A percentile compares a stretch with the other conserved stretches of the same genome.
Evolutionary conservation across 2,797 vertebrate genomes (phyloP).

Genomic region (Cetoscarus ocellatus): DNA sequence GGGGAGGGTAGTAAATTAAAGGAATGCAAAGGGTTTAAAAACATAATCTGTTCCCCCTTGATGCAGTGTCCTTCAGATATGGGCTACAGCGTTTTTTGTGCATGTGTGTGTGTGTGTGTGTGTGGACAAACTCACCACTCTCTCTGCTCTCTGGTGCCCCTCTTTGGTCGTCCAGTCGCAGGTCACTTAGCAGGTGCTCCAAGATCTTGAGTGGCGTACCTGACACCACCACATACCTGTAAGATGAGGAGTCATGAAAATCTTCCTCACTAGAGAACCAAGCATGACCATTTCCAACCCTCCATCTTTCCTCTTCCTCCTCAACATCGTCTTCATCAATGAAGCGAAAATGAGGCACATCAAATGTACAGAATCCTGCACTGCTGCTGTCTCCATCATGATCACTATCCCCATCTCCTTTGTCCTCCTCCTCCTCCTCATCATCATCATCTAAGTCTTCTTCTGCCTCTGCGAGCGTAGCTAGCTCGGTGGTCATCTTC

Average conservation of each 20-base stretch:
- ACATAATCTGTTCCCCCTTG: no score
- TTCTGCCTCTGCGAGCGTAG: conserved; percentile 82
- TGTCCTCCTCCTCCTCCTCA: conserved; percentile 44
- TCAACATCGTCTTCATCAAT: conserved; percentile 71
- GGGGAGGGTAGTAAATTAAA: no score
- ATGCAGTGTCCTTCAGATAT: no score
- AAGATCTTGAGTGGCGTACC: conserved; percentile 98
- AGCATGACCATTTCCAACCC: conserved; percentile 6
- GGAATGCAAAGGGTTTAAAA: no score
- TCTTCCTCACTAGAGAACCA: conserved; percentile 86
- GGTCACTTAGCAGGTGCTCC: conserved; percentile 96
- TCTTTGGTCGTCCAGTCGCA: conserved; percentile 91
- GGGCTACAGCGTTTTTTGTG: no score
- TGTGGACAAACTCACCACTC: conserved; percentile 91
- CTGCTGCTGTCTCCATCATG: conserved; percentile 36
- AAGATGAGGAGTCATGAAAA: conserved; percentile 77
- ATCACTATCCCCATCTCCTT: conserved; percentile 43
- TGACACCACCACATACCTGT: conserved; percentile 97
- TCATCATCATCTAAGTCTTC: conserved; percentile 76
- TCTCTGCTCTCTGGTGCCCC: conserved; percentile 89
- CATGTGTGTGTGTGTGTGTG: no score
- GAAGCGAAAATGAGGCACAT: conserved; percentile 91
- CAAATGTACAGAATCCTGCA: conserved; percentile 84
- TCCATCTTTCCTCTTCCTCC: conserved; percentile 39
- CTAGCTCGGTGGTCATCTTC: conserved; percentile 86